Evolutionary conservation across 2,888 invertebrate species (phyloP).

Genomic region (Melanophora roralis): DNA sequence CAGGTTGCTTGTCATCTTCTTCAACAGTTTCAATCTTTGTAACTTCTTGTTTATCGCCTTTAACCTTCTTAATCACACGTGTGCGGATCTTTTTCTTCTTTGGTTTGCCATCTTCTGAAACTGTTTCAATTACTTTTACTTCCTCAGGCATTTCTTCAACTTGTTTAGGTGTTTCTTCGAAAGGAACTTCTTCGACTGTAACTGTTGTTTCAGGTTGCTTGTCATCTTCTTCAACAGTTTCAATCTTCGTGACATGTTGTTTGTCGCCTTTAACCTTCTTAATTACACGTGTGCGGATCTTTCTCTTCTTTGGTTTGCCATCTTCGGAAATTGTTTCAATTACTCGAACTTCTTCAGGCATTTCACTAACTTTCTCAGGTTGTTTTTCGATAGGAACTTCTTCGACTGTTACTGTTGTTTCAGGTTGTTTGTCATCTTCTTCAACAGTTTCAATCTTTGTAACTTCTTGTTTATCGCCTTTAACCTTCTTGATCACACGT

Average conservation of each 20-base stretch:
- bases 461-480: conserved; percentile 72
- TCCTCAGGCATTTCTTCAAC: conserved; percentile 64
- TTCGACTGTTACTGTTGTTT: conserved; percentile 67
- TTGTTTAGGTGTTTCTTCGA: conserved; percentile 39
- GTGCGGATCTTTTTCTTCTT: conserved; percentile 65
- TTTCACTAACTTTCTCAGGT: conserved; percentile 62
- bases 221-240: conserved; percentile 75
- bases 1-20: conserved; percentile 73
- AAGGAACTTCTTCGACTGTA: conserved; percentile 60
- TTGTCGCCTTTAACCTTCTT: conserved; percentile 73
- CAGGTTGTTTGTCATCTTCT: conserved; percentile 66
- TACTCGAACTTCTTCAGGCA: conserved; percentile 63
- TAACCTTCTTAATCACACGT: conserved; percentile 57
- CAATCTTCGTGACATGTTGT: conserved; percentile 75
- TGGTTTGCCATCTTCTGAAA: conserved; percentile 66
- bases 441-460: conserved; percentile 69
- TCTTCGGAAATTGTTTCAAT: conserved; percentile 63
- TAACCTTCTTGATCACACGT: conserved; percentile 73
- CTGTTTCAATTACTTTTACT: conserved; percentile 63
- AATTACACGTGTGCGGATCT: conserved; percentile 71
- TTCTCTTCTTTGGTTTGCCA: conserved; percentile 68
- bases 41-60: conserved; percentile 69
- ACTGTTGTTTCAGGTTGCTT: conserved; percentile 73
- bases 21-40: conserved; percentile 73
- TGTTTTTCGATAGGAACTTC: conserved; percentile 63